Conservation (phyloP, 2,797 vertebrate genomes). For the Garrulus glandarius region DNA sequence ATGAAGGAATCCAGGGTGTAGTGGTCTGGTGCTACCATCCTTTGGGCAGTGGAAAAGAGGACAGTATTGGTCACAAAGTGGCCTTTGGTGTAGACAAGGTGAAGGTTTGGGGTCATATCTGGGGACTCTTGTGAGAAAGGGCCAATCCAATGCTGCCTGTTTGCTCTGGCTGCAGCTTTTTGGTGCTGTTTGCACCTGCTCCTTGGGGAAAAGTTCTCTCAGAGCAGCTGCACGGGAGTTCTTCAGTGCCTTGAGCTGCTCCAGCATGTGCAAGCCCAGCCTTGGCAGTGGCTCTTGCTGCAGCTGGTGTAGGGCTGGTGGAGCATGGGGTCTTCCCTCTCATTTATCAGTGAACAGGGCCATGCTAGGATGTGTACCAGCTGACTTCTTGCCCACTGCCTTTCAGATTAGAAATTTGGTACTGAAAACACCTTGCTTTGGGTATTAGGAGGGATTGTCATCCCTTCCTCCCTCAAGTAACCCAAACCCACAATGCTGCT, state of each 20-base stretch:
- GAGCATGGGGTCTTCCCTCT: neutral
- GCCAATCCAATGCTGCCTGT: fast-evolving
- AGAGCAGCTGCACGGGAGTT: fast-evolving
- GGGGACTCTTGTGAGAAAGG: neutral
- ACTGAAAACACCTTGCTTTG: neutral
- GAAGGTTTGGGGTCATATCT: neutral
- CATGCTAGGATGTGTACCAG: fast-evolving
- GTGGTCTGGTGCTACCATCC: neutral
- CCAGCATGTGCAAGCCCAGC: fast-evolving
- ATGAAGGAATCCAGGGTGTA: neutral
- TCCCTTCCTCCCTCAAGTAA: neutral
- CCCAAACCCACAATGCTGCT: fast-evolving
- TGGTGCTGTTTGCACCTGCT: neutral
- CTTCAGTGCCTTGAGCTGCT: neutral
- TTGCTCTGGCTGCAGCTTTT: neutral
- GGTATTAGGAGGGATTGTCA: fast-evolving
- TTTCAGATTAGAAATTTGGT: neutral
- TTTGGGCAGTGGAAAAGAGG: neutral
- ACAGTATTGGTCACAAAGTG: neutral
- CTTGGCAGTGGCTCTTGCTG: neutral
- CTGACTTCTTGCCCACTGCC: neutral
- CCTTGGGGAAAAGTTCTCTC: neutral
- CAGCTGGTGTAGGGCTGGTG: neutral
- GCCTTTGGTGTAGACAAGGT: neutral
- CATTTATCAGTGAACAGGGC: neutral